These are phyloP conservation scores for Oscheius sp. DNA, from an alignment of 1,140 invertebrate species.

Conservation along the genomic window DNA sequence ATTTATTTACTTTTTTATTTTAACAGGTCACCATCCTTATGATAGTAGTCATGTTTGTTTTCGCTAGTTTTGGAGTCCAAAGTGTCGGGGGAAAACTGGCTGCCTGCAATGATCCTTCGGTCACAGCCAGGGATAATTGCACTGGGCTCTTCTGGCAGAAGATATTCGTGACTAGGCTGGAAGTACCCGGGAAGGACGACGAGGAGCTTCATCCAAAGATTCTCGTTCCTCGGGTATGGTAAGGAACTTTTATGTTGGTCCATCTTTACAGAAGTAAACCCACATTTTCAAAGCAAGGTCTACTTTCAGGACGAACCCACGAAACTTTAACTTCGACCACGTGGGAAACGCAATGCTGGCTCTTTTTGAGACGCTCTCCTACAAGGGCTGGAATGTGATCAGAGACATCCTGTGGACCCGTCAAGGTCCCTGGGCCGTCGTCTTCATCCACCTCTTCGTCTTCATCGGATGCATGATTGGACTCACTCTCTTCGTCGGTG, in stretches of 20 bases:
- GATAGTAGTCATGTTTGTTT: slow-evolving; percentile 96
- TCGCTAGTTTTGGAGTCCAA: slow-evolving; percentile 97
- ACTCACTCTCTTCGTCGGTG: slow-evolving; percentile 94
- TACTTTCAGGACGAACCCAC: slow-evolving; percentile 52
- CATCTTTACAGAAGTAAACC: not conserved
- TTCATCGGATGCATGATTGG: slow-evolving; percentile 99
- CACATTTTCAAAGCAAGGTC: slow-evolving; percentile 4
- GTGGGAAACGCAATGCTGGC: slow-evolving; percentile 97
- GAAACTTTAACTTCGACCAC: slow-evolving; percentile 88
- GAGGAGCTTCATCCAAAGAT: slow-evolving; percentile 85
- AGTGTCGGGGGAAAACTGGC: slow-evolving; percentile 91
- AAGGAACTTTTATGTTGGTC: slow-evolving; percentile 1
- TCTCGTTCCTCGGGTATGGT: slow-evolving; percentile 94
- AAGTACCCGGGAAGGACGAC: slow-evolving; percentile 75
- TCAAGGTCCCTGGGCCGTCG: slow-evolving; percentile 75
- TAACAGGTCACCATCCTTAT: slow-evolving; percentile 82
- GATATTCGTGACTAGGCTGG: slow-evolving; percentile 96
- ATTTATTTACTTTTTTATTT: not conserved
- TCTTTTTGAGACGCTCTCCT: slow-evolving; percentile 94
- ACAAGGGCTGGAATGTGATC: slow-evolving; percentile 99
- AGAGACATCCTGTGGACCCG: slow-evolving; percentile 92
- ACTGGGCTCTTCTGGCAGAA: slow-evolving; percentile 91
- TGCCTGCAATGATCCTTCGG: slow-evolving; percentile 85
- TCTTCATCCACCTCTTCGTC: slow-evolving; percentile 98
- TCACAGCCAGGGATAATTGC: slow-evolving; percentile 73